A percentile compares a stretch with the other conserved stretches of the same genome.
These are phyloP conservation scores for Therioaphis trifolii DNA, from an alignment of 2,888 invertebrate species.

Conservation along the genomic window DNA sequence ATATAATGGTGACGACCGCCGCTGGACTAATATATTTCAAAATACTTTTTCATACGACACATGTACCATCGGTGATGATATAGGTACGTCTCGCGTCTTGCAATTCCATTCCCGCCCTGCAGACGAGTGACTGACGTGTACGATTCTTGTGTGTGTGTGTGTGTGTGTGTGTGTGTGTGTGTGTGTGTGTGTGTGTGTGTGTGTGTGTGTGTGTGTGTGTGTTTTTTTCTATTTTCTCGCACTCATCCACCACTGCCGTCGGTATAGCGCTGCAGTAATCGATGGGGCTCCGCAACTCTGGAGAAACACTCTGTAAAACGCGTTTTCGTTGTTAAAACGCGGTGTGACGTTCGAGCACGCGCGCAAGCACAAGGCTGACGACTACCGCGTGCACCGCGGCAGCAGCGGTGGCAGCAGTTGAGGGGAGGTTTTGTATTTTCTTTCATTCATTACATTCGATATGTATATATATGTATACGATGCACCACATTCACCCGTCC, in stretches of 20 bases:
- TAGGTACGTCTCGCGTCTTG: background rate
- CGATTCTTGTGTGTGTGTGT: background rate
- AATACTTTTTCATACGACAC: background rate
- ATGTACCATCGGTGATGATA: background rate
- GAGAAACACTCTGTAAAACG: conserved; percentile 8
- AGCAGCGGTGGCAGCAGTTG: background rate
- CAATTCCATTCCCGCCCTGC: too few relatives aligned
- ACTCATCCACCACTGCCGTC: background rate
- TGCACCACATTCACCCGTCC: background rate
- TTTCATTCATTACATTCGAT: conserved; percentile 22
- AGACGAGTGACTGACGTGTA: background rate
- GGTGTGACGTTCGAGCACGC: background rate
- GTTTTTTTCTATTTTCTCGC: background rate
- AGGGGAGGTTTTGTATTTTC: conserved; percentile 14
- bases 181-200: background rate
- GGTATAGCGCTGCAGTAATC: background rate
- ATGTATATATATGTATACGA: too few relatives aligned
- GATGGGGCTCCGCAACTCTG: conserved; percentile 13
- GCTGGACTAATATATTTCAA: background rate
- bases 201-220: background rate
- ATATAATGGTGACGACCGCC: background rate
- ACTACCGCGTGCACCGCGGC: background rate
- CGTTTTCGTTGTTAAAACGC: background rate
- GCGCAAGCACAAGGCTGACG: background rate
- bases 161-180: background rate